phyloP scores from a whole-genome alignment of 1,140 invertebrate species.

The Drosophila ohnishii region DNA sequence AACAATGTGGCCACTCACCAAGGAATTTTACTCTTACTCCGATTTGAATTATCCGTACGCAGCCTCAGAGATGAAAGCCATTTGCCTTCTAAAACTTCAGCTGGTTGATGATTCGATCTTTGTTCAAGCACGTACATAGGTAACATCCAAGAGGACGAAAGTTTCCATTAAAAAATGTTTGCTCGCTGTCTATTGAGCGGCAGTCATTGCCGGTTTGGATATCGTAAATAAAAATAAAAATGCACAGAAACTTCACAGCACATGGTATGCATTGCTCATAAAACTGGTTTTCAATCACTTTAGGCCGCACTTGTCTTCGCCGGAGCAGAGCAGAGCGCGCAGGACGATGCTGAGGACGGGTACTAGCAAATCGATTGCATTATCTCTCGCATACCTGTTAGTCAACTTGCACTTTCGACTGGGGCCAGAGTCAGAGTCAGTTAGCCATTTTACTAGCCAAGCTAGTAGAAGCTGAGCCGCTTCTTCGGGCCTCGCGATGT shows the following conservation, averaged over 20 bases:
- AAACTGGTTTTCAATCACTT: slow-evolving; percentile 71
- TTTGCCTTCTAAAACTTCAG: slow-evolving; percentile 1
- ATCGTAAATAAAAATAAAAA: slow-evolving; percentile 37
- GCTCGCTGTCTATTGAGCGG: background rate
- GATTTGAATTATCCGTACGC: background rate
- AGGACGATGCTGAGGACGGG: slow-evolving; percentile 21
- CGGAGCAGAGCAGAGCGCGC: slow-evolving; percentile 12
- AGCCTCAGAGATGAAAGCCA: background rate
- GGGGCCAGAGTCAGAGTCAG: slow-evolving; percentile 9
- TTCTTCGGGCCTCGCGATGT: slow-evolving; percentile 30
- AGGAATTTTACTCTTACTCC: background rate
- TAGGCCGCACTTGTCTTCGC: slow-evolving; percentile 26
- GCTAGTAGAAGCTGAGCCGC: slow-evolving; percentile 13
- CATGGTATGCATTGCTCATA: slow-evolving; percentile 43
- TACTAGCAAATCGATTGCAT: slow-evolving; percentile 69
- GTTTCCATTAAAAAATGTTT: slow-evolving; percentile 31
- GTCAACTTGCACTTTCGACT: slow-evolving; percentile 73
- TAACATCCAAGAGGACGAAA: slow-evolving; percentile 12
- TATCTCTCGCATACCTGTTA: slow-evolving; percentile 59
- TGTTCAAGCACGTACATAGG: background rate
- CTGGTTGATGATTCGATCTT: background rate
- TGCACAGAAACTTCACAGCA: slow-evolving; percentile 6
- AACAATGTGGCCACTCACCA: background rate
- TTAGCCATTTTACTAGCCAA: slow-evolving; percentile 37
- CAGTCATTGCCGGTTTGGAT: slow-evolving; percentile 26